Evolutionary conservation across 2,888 invertebrate species (phyloP).

Genomic region (Nemotelus pantherinus): DNA sequence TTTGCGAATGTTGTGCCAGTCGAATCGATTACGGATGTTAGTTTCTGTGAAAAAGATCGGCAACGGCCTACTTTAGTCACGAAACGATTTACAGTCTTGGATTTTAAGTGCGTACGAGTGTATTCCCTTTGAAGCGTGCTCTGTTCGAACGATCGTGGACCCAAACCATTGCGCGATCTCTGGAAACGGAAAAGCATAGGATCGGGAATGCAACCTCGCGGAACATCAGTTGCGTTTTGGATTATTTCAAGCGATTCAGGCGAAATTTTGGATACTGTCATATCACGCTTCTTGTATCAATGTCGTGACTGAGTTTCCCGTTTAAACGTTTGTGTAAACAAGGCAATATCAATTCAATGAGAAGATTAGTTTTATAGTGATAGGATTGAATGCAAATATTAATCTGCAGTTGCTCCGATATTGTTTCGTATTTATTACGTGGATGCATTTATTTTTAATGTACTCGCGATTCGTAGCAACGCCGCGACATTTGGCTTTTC

Average conservation of each 20-base stretch:
- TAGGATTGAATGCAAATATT: no score
- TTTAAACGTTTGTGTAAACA: no score
- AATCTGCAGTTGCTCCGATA: no score
- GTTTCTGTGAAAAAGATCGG: not conserved
- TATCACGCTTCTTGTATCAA: no score
- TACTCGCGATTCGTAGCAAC: no score
- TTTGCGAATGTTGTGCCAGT: not conserved
- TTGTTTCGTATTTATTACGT: no score
- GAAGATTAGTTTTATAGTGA: no score
- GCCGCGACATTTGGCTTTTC: no score
- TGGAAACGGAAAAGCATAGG: not conserved
- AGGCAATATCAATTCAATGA: no score
- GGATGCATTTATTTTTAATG: no score
- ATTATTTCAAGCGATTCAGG: slow-evolving; percentile 30
- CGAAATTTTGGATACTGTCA: slow-evolving; percentile 23
- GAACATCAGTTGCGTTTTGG: slow-evolving; percentile 20
- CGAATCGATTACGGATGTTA: not conserved
- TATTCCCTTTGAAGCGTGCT: slow-evolving; percentile 12
- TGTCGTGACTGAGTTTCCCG: no score
- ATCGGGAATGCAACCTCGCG: slow-evolving; percentile 26
- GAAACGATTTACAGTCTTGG: not conserved
- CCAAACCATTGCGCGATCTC: not conserved
- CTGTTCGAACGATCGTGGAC: not conserved
- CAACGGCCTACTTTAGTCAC: not conserved
- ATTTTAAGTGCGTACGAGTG: slow-evolving; percentile 29